Conservation (phyloP, 2,797 vertebrate species). For the Malurus leucopterus region DNA sequence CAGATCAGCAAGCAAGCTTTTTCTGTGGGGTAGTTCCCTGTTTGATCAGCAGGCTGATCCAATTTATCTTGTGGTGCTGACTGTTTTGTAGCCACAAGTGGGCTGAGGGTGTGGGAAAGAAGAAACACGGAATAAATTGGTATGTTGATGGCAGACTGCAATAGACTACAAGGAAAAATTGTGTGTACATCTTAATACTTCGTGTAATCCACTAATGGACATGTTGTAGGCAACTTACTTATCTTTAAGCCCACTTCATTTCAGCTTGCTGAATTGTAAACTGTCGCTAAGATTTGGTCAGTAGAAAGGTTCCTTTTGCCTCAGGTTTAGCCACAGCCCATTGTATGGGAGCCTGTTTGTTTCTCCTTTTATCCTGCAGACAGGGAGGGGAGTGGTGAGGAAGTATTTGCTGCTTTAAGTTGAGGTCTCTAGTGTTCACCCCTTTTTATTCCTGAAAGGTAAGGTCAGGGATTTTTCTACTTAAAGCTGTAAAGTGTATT, state of each 20-base stretch:
- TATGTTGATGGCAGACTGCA: background rate
- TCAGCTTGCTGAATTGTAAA: background rate
- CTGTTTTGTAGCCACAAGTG: background rate
- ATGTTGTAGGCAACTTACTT: background rate
- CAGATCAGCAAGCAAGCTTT: background rate
- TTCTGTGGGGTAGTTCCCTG: background rate
- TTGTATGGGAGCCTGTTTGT: background rate
- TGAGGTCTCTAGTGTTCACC: background rate
- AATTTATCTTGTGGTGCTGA: background rate
- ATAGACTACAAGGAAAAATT: background rate
- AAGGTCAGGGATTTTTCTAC: fast-evolving
- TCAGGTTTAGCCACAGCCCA: background rate
- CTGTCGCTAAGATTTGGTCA: background rate
- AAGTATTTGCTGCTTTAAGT: background rate
- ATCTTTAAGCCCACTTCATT: background rate
- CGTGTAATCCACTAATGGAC: background rate
- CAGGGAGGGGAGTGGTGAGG: background rate
- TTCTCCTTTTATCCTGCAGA: background rate
- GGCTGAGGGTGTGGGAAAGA: background rate
- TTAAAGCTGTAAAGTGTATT: background rate
- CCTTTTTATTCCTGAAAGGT: background rate
- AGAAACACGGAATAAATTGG: background rate
- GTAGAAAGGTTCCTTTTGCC: background rate
- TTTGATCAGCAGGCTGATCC: conserved; percentile 15
- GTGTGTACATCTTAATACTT: background rate